Evolutionary conservation across 53 echinoderm and acorn worm genomes (phyloP).

Genomic region (Holothuria leucospilota): DNA sequence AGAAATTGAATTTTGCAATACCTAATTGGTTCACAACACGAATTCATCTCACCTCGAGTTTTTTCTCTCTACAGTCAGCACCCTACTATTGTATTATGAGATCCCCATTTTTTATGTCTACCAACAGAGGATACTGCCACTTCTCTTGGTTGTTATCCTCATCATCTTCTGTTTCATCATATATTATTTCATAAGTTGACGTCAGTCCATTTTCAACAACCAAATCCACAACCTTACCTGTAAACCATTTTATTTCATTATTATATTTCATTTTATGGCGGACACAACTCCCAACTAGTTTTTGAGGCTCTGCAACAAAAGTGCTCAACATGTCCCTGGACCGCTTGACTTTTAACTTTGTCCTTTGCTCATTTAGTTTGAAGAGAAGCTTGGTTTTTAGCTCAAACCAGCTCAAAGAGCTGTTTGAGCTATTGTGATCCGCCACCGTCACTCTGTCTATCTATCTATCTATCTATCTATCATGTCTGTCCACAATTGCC

Average conservation of each 20-base stretch:
- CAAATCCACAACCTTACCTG: not conserved
- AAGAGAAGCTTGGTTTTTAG: not conserved
- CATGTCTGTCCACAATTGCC: too few species aligned
- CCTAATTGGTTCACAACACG: not conserved
- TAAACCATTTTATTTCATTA: not conserved
- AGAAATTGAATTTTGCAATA: not conserved
- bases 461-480: too few species aligned
- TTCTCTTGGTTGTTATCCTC: not conserved
- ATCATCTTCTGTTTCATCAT: too few species aligned
- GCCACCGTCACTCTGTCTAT: too few species aligned
- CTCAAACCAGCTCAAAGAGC: too few species aligned
- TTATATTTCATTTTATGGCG: conserved; percentile 1
- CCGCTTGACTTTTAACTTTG: not conserved
- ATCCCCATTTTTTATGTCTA: not conserved
- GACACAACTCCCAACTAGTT: not conserved
- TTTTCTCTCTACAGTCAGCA: not conserved
- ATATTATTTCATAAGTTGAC: too few species aligned
- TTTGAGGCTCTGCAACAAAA: not conserved
- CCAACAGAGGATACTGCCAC: not conserved
- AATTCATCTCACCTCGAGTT: not conserved
- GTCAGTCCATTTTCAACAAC: not conserved
- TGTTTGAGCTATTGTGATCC: too few species aligned
- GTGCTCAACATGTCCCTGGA: not conserved
- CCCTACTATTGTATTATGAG: not conserved
- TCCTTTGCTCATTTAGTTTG: not conserved